phyloP scores from a whole-genome alignment of 2,888 invertebrate species.

The Bembecia ichneumoniformis region DNA sequence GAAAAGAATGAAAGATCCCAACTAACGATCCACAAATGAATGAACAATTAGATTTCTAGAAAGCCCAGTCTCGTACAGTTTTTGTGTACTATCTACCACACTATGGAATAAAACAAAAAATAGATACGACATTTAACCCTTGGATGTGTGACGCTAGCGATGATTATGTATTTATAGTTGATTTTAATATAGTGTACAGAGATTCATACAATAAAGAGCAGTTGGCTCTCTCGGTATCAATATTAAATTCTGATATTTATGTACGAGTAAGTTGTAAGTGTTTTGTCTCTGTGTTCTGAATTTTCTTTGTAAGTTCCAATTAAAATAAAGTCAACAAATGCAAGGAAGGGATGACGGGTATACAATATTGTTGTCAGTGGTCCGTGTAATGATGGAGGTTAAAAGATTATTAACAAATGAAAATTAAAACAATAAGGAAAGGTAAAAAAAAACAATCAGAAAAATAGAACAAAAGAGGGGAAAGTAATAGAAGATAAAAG shows the following conservation, averaged over 20 bases:
- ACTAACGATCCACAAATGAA: constrained; percentile 41
- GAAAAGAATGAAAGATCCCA: too few relatives aligned
- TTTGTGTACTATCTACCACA: constrained; percentile 31
- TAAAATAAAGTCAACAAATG: constrained; percentile 35
- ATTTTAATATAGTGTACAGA: neutral
- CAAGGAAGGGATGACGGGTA: constrained; percentile 34
- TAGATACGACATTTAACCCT: constrained; percentile 12
- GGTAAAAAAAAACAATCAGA: constrained; percentile 38
- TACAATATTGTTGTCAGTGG: constrained; percentile 36
- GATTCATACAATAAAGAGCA: neutral
- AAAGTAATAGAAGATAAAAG: constrained; percentile 35
- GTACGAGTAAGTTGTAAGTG: neutral
- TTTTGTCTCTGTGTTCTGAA: neutral
- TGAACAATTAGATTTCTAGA: constrained; percentile 44
- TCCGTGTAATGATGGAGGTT: constrained; percentile 53
- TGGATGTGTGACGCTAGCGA: constrained; percentile 10
- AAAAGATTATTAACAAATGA: constrained; percentile 27
- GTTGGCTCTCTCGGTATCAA: neutral
- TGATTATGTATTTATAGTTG: constrained; percentile 9
- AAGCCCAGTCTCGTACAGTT: constrained; percentile 68
- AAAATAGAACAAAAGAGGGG: constrained; percentile 27
- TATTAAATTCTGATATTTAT: neutral
- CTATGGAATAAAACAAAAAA: constrained; percentile 15
- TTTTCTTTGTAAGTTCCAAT: constrained; percentile 48
- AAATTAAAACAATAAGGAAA: constrained; percentile 29